Evolutionary conservation across 2,797 vertebrate species (phyloP), one percentile per base, ranked within the genome.

Genomic region (Clarias fuscus): DNA sequence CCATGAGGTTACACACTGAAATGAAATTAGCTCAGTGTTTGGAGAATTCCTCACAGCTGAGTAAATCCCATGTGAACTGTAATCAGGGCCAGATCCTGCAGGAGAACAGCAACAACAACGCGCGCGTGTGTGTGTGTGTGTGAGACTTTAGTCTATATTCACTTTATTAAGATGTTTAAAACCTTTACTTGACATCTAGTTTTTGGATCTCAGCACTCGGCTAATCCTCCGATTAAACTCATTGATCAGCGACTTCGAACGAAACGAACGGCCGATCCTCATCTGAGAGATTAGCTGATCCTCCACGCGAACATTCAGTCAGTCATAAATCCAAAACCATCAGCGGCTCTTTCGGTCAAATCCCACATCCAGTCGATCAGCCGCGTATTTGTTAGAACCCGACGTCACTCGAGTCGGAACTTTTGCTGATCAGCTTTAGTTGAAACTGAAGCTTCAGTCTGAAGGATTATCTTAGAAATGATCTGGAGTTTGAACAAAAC

Each of bases 211-310:
- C 24, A 27, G 43, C 71, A 30, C 48, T 56, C 24, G 0, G 3
- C n/a, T 76, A 56, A 76, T 76, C 73, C 73, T 76, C 73, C 30
- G 75, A 77, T 59, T 58, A 58, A 77, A 30, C 7, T 27, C 20
- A 77, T 77, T 59, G 53, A 59, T 77, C 75, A 11, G 27, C 0
- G 75, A 18, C 43, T 58, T 56, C 5, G 7, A 58, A 76, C n/a
- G 0, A 8, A 76, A 76, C 73, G 20, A 76, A 58, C 53, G 5
- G 3, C 0, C 14, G 7, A 58, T 58, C 43, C 18, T 58, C 48
- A 56, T 76, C 27, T 20, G 0, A 7, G 15, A 11, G 75, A 77
- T 33, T 10, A 58, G 59, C 53, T 2, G 75, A 59, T 59, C 53
- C 53, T 5, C 75, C 20, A 10, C 14, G 2, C n/a, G 4, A 58